Evolutionary conservation across 2,113 vertebrate species (phyloP).

Genomic region (Pogonocichla stellata): DNA sequence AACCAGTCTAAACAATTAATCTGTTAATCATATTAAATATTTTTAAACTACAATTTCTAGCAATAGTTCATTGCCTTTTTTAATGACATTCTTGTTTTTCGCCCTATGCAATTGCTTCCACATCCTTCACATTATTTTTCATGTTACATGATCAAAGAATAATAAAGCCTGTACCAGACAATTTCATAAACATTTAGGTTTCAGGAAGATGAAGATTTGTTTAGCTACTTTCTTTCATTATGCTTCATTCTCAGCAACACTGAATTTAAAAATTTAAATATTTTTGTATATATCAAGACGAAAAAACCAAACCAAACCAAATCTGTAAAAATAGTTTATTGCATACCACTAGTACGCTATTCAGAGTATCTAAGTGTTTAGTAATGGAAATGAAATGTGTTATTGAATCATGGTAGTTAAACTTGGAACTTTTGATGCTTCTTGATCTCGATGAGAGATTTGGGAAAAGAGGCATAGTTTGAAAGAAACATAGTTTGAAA

Average conservation of each 20-base stretch:
- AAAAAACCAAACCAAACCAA: neutral
- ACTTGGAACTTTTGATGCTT: neutral
- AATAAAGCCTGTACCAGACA: neutral
- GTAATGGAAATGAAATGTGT: neutral
- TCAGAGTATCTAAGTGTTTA: neutral
- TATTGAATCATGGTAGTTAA: neutral
- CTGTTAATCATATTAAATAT: neutral
- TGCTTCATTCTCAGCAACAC: neutral
- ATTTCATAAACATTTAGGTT: neutral
- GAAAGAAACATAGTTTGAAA: neutral
- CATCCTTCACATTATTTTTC: neutral
- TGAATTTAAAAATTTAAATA: neutral
- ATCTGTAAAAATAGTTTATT: neutral
- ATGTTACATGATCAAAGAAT: neutral
- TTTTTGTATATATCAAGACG: neutral
- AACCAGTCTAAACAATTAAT: neutral
- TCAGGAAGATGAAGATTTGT: neutral
- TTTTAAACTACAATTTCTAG: neutral
- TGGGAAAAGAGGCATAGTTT: neutral
- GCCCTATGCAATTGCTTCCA: neutral
- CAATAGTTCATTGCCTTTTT: neutral
- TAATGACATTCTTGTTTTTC: neutral
- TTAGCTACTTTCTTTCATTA: neutral
- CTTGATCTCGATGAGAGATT: neutral
- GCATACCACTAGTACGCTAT: neutral